phyloP scores from a whole-genome alignment of 2,888 invertebrate genomes.

The Phyllotreta striolata region DNA sequence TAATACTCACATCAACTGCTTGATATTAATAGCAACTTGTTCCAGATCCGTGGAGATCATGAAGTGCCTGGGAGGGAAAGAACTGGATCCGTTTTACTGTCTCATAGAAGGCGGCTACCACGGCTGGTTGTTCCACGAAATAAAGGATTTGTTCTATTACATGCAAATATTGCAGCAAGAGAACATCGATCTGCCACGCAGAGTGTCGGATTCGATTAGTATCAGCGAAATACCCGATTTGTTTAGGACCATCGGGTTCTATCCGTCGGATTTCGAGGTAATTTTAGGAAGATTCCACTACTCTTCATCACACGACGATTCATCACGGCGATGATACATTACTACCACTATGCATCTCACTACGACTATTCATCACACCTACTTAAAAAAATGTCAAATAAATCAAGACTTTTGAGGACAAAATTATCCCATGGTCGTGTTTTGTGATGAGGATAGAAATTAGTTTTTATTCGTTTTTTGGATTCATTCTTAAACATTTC shows the following conservation, averaged over 20 bases:
- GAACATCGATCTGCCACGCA: slow-evolving; percentile 68
- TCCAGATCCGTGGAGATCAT: slow-evolving; percentile 61
- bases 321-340: too few species aligned
- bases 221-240: slow-evolving; percentile 75
- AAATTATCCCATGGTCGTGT: too few species aligned
- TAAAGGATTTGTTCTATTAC: slow-evolving; percentile 79
- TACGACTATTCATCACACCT: too few species aligned
- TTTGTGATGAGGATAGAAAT: too few species aligned
- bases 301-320: too few species aligned
- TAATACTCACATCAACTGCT: slow-evolving; percentile 4
- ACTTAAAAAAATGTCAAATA: too few species aligned
- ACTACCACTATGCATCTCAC: too few species aligned
- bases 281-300: slow-evolving; percentile 8
- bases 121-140: slow-evolving; percentile 75
- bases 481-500: too few species aligned
- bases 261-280: slow-evolving; percentile 78
- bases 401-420: too few species aligned
- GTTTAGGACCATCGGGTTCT: slow-evolving; percentile 78
- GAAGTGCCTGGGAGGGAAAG: slow-evolving; percentile 64
- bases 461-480: too few species aligned
- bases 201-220: slow-evolving; percentile 69
- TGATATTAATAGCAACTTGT: background rate
- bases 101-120: slow-evolving; percentile 74
- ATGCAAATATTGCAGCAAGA: slow-evolving; percentile 78
- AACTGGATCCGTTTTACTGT: slow-evolving; percentile 74